Conservation (phyloP, 2,113 vertebrate genomes). For the Polypterus bichir region DNA sequence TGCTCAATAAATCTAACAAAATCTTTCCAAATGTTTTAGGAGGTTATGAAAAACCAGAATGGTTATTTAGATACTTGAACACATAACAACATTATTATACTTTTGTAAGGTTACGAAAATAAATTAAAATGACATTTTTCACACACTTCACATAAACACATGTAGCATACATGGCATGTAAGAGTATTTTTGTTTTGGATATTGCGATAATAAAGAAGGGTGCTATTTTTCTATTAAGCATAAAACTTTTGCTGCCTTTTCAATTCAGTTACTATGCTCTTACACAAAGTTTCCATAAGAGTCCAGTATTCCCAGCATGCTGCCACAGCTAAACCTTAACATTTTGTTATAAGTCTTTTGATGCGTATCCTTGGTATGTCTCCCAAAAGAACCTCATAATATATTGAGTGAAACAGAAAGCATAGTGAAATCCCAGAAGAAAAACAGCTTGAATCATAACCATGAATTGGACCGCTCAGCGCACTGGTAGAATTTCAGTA, state of each 20-base stretch:
- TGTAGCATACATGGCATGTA: no score
- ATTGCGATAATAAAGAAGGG: no score
- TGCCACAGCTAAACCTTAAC: not conserved
- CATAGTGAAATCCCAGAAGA: not conserved
- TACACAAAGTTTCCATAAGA: no score
- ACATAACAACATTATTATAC: slow-evolving; percentile 17
- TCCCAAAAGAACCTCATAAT: not conserved
- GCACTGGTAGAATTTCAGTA: not conserved
- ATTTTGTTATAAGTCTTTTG: not conserved
- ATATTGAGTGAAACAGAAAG: slow-evolving; percentile 1
- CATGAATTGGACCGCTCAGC: not conserved
- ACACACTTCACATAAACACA: no score
- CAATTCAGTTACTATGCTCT: no score
- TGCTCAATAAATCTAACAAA: no score
- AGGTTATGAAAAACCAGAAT: slow-evolving; percentile 8
- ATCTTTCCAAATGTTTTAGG: no score
- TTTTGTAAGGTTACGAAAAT: slow-evolving; percentile 2
- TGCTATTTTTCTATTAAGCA: no score
- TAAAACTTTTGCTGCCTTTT: no score
- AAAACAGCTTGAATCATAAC: not conserved
- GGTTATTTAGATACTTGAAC: slow-evolving; percentile 23
- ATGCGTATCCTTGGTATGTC: not conserved
- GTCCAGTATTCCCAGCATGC: not conserved
- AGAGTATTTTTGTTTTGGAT: no score
- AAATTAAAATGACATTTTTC: no score